phyloP scores from a whole-genome alignment of 2,797 vertebrate genomes.

The Aphelocoma californica region DNA sequence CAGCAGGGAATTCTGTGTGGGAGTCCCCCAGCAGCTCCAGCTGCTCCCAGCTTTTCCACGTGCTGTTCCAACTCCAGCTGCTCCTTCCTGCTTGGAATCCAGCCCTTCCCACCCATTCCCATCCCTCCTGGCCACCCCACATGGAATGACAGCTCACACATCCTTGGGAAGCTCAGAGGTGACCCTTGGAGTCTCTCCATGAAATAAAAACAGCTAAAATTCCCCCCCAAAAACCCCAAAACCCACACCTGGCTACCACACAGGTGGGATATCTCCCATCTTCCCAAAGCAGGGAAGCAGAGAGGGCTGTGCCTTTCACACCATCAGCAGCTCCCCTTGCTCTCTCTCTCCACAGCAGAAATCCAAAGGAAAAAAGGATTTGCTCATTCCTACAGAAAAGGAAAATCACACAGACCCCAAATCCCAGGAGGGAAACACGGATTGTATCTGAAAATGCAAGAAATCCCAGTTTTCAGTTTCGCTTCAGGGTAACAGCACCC shows the following conservation, averaged over 20 bases:
- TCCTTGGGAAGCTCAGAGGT: neutral
- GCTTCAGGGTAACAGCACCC: neutral
- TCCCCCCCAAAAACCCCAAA: accelerated
- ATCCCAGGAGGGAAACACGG: accelerated
- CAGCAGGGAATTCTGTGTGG: neutral
- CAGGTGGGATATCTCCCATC: neutral
- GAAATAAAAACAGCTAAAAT: neutral
- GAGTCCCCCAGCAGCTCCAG: neutral
- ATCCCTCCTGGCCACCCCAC: neutral
- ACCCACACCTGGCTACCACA: accelerated
- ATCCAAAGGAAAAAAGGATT: neutral
- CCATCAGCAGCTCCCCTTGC: neutral
- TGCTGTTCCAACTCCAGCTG: neutral
- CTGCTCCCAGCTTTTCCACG: neutral
- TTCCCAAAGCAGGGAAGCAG: neutral
- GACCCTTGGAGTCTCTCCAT: neutral
- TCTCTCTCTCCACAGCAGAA: neutral
- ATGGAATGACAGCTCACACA: neutral
- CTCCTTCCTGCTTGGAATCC: neutral
- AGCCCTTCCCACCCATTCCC: neutral
- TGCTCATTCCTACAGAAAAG: neutral
- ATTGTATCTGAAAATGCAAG: neutral
- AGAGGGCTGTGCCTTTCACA: neutral
- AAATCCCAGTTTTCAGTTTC: neutral
- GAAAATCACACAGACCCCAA: neutral